Percentiles rank a stretch among this genome's conserved stretches.
Evolutionary conservation across 35 echinoderm and acorn worm genomes (phyloP).

Genomic region (Lytechinus pictus): DNA sequence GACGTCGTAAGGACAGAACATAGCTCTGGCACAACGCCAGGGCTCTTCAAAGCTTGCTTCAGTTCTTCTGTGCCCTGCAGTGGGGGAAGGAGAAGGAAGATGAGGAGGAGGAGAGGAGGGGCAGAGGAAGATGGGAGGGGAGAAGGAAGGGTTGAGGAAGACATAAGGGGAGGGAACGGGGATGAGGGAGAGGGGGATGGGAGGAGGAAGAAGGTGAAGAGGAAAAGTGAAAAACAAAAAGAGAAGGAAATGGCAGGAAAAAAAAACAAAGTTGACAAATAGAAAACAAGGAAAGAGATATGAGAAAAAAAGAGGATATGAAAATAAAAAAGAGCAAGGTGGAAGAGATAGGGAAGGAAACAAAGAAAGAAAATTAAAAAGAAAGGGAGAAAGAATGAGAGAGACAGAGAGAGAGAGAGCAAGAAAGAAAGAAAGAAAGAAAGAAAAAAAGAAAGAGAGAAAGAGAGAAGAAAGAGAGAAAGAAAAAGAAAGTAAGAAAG

Average conservation of each 20-base stretch:
- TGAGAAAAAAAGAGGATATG: neutral
- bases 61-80: constrained; percentile 72
- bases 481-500: neutral
- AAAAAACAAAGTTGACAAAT: neutral
- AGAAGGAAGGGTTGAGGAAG: neutral
- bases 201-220: neutral
- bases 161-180: neutral
- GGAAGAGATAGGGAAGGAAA: neutral
- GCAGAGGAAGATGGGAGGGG: no score
- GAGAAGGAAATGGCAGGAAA: neutral
- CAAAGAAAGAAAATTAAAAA: neutral
- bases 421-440: neutral
- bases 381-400: neutral
- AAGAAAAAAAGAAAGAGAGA: neutral
- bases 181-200: neutral
- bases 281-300: no score
- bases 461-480: neutral
- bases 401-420: neutral
- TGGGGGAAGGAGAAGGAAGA: neutral
- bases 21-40: constrained; percentile 75
- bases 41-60: constrained; percentile 72
- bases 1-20: constrained; percentile 70
- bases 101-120: no score
- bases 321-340: neutral
- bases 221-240: neutral